Evolutionary conservation across 64 coral and sea anemone genomes (phyloP), one percentile per base, ranked within the genome.

Genomic region (Catalaphyllia jardinei): DNA sequence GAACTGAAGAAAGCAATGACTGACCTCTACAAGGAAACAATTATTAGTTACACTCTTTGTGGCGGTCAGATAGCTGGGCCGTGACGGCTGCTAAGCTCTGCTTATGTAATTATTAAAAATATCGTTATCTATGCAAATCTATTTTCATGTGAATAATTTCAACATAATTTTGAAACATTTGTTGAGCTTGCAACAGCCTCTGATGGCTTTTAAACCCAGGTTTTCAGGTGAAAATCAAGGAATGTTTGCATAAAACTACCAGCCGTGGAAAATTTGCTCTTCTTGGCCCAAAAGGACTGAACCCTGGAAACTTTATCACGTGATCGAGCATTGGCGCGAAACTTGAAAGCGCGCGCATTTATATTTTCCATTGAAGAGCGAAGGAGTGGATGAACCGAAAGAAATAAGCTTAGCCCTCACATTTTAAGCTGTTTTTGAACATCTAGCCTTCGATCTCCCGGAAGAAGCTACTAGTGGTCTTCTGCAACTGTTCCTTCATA

Each of bases 321-420:
- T 92, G 90, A 87, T 62, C 54, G 30, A 24, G 22, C 63, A 24
- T 62, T 87, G 90, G 90, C 90, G 90, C 90, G 90, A 92, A 92
- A 92, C 79, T 92, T 92, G 90, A 92, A 92, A 87, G 81, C 82
- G 73, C 90, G 90, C 82, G 62, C 90, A 67, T 92, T 92, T 92
- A 15, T 27, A 87, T 67, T 92, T 71, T 18, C 49, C 6, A 29
- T 71, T 51, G 12, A 24, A 85, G 49, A 1, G 62, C 81, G 35
- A 85, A 85, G 63, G 31, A 51, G n/a, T 71, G 8, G 39, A 51
- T 50, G 55, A 61, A 30, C 24, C 18, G 60, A 14, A 20, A 51
- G 12, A 10, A 51, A n/a, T 16, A 0, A 28, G n/a, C 13, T 71
- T 51, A 71, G 4, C 20, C n/a, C 63, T 13, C 19, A 71, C 22